Conservation (phyloP, 2,113 vertebrate genomes). For the Tyto alba region DNA sequence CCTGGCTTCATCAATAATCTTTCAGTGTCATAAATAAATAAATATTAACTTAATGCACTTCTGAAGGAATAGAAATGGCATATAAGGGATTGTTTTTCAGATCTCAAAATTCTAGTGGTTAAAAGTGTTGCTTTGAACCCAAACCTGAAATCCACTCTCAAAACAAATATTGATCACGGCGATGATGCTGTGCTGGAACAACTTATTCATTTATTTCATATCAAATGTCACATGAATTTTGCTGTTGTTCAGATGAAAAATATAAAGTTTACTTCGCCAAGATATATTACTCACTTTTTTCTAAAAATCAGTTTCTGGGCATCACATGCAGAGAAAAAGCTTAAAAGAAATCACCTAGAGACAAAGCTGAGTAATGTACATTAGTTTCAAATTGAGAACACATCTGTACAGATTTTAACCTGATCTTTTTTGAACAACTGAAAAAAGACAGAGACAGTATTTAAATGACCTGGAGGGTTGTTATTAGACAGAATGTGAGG, state of each 20-base stretch:
- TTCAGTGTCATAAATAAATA: neutral
- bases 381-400: neutral
- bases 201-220: neutral
- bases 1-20: neutral
- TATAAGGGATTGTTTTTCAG: neutral
- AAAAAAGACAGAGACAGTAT: neutral
- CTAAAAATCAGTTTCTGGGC: neutral
- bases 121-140: neutral
- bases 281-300: neutral
- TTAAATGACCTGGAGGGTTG: neutral
- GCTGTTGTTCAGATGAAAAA: neutral
- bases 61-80: neutral
- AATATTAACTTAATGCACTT: neutral
- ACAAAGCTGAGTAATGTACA: neutral
- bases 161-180: neutral
- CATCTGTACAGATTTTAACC: neutral
- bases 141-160: neutral
- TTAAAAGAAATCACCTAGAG: neutral
- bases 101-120: neutral
- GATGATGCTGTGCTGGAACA: neutral
- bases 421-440: neutral
- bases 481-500: neutral
- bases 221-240: neutral
- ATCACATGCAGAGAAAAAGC: neutral
- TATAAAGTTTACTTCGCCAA: neutral